A percentile compares a stretch with the other conserved stretches of the same genome.
Evolutionary conservation across 2,113 vertebrate species (phyloP).

Genomic region (Mola mola): DNA sequence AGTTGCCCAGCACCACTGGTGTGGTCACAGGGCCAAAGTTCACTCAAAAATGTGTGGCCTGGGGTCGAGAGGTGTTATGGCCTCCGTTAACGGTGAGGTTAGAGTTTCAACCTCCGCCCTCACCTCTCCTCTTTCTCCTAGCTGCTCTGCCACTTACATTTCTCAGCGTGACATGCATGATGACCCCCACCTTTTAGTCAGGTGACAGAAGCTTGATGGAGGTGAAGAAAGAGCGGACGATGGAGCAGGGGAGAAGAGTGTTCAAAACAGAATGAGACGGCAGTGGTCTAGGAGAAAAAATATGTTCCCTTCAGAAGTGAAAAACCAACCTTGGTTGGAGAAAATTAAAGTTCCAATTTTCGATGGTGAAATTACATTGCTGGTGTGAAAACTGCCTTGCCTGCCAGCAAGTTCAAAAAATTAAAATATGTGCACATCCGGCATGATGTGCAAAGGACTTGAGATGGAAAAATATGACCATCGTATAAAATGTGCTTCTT

Average conservation of each 20-base stretch:
- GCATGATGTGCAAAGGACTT: too few relatives aligned
- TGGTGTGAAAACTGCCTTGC: too few relatives aligned
- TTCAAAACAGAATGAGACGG: constrained; percentile 35
- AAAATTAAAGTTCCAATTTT: too few relatives aligned
- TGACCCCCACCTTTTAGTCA: constrained; percentile 57
- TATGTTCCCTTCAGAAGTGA: too few relatives aligned
- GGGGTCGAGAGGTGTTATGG: constrained; percentile 78
- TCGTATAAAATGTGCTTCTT: too few relatives aligned
- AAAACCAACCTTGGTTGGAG: too few relatives aligned
- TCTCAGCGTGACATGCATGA: constrained; percentile 71
- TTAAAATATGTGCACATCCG: too few relatives aligned
- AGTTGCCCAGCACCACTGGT: constrained; percentile 71
- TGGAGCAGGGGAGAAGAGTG: constrained; percentile 19
- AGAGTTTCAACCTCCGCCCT: constrained; percentile 75
- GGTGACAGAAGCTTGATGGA: constrained; percentile 52
- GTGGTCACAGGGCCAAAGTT: constrained; percentile 79
- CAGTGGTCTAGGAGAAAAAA: too few relatives aligned
- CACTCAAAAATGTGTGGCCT: constrained; percentile 81
- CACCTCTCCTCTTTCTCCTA: constrained; percentile 62
- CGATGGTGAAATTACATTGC: too few relatives aligned
- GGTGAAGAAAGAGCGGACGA: constrained; percentile 48
- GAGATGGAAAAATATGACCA: too few relatives aligned
- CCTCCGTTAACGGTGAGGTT: constrained; percentile 79
- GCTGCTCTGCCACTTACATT: constrained; percentile 66
- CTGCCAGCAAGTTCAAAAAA: too few relatives aligned